phyloP scores from a whole-genome alignment of 2,888 invertebrate species.

The Acheta domesticus region DNA sequence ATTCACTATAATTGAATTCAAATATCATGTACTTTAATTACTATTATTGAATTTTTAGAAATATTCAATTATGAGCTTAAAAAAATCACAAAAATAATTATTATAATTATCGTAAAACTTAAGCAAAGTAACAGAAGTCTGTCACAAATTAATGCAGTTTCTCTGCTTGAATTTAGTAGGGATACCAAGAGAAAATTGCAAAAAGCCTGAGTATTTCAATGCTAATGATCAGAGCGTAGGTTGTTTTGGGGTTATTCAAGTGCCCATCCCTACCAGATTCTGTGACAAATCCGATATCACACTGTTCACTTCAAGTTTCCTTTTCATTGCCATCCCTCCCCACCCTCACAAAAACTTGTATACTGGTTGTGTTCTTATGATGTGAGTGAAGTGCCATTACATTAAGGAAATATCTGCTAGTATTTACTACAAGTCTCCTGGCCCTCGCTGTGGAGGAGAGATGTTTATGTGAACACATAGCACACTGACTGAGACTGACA shows the following conservation, averaged over 20 bases:
- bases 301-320: background rate
- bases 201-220: no score
- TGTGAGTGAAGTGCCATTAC: constrained; percentile 28
- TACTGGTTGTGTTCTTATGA: constrained; percentile 18
- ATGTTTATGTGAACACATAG: constrained; percentile 33
- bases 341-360: constrained; percentile 18
- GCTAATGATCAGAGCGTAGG: background rate
- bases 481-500: constrained; percentile 31
- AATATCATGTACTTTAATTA: no score
- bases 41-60: no score
- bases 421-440: constrained; percentile 30
- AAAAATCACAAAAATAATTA: no score
- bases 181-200: no score
- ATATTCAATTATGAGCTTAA: no score
- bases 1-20: no score
- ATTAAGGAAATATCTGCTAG: constrained; percentile 30
- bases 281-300: background rate
- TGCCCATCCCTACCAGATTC: background rate
- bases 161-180: no score
- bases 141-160: no score
- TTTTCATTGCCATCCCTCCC: background rate
- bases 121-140: no score
- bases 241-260: background rate
- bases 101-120: no score
- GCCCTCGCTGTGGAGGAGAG: background rate